phyloP scores from a whole-genome alignment of 2,888 invertebrate genomes.

The Ormyrus thymus region DNA sequence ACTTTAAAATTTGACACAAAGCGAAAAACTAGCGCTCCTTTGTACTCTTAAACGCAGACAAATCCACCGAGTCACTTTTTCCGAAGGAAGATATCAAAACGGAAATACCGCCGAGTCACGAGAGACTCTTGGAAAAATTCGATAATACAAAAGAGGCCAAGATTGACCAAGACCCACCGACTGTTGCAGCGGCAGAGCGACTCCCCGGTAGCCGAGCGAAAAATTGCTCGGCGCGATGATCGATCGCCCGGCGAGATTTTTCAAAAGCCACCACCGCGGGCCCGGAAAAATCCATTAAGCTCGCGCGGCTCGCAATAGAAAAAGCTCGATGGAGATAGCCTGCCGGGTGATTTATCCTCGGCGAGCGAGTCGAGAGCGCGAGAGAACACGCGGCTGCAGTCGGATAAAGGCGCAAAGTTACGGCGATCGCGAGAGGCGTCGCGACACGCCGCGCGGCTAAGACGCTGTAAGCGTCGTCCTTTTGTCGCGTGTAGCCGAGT shows the following conservation, averaged over 20 bases:
- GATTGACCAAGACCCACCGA: no score
- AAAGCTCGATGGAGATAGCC: constrained; percentile 12
- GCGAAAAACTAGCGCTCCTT: background rate
- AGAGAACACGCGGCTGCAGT: background rate
- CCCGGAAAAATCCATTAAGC: constrained; percentile 26
- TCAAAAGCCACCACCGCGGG: background rate
- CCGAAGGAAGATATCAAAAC: constrained; percentile 15
- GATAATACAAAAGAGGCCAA: constrained; percentile 22
- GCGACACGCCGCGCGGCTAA: background rate
- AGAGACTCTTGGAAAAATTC: constrained; percentile 21
- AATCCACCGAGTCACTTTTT: constrained; percentile 12
- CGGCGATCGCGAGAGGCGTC: constrained; percentile 7
- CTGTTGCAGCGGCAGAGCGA: background rate
- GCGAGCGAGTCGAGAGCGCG: background rate
- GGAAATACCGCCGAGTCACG: constrained; percentile 28
- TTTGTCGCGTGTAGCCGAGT: constrained; percentile 2
- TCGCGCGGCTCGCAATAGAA: background rate
- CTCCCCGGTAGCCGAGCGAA: background rate
- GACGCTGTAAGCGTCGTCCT: background rate
- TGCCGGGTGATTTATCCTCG: constrained; percentile 17
- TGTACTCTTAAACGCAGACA: constrained; percentile 21
- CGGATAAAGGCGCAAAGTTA: constrained; percentile 28
- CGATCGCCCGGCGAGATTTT: constrained; percentile 15
- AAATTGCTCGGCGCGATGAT: constrained; percentile 15
- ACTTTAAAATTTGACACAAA: no score